Conservation (phyloP, 2,888 invertebrate genomes). For the Cephus sareptanus region DNA sequence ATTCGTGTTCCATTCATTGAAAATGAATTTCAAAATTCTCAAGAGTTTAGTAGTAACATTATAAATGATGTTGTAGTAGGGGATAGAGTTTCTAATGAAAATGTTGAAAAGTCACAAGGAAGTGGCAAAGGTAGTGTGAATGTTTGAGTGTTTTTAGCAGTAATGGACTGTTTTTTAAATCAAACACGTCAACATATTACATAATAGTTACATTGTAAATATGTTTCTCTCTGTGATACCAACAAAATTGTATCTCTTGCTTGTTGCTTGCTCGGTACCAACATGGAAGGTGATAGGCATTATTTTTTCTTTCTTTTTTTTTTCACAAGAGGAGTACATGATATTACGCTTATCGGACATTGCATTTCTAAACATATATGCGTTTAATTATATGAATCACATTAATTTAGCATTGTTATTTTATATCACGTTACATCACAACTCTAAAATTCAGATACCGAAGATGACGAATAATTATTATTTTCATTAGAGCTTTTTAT, state of each 20-base stretch:
- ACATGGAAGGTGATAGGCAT: slow-evolving; percentile 7
- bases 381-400: background rate
- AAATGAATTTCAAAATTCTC: background rate
- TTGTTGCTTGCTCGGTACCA: slow-evolving; percentile 24
- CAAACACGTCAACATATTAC: slow-evolving; percentile 19
- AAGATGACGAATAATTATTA: background rate
- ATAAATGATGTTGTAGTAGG: background rate
- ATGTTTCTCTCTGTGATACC: slow-evolving; percentile 52
- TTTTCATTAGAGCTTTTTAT: background rate
- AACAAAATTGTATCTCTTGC: slow-evolving; percentile 20
- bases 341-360: background rate
- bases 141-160: slow-evolving; percentile 33
- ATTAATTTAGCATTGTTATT: background rate
- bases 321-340: background rate
- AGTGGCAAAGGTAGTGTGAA: slow-evolving; percentile 22
- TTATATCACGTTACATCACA: background rate
- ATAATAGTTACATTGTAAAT: slow-evolving; percentile 40
- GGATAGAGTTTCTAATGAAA: background rate
- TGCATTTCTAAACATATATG: background rate
- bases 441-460: background rate
- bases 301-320: background rate
- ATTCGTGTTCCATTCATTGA: background rate
- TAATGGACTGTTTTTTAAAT: slow-evolving; percentile 15
- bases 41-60: background rate
- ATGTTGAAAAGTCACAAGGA: background rate